A percentile compares a stretch with the other conserved stretches of the same genome.
Conservation (phyloP, 2,888 invertebrate species). For the Mythimna vitellina region DNA sequence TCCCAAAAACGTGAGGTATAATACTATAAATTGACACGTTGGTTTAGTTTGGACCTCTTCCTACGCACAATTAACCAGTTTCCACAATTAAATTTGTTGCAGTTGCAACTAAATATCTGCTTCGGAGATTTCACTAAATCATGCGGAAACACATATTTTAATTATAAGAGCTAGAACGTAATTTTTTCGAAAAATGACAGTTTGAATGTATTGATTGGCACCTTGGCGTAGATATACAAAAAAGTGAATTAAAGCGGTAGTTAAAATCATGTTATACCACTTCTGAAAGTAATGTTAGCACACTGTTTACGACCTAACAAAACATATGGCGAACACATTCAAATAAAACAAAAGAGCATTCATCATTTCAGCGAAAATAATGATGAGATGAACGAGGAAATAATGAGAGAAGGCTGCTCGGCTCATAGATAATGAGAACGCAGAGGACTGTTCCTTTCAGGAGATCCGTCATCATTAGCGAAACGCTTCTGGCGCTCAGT, state of each 20-base stretch:
- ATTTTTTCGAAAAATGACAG: too few species aligned
- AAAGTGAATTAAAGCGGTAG: background rate
- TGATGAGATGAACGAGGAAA: constrained; percentile 74
- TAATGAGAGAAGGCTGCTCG: constrained; percentile 77
- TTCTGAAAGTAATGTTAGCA: background rate
- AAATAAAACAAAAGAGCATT: constrained; percentile 71
- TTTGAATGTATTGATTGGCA: too few species aligned
- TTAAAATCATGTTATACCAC: background rate
- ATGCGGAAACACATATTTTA: too few species aligned
- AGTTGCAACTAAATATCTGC: too few species aligned
- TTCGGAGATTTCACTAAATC: too few species aligned
- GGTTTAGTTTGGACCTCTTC: too few species aligned
- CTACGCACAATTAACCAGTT: too few species aligned
- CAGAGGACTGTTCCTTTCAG: constrained; percentile 82
- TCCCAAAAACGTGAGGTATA: too few species aligned
- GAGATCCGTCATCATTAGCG: constrained; percentile 88
- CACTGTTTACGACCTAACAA: constrained; percentile 30
- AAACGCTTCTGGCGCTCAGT: constrained; percentile 81
- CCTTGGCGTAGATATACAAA: background rate
- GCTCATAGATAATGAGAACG: constrained; percentile 85
- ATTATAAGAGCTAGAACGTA: too few species aligned
- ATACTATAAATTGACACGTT: too few species aligned
- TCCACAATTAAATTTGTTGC: too few species aligned
- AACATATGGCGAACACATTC: constrained; percentile 50
- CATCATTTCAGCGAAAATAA: constrained; percentile 74